These are phyloP conservation scores for Atrichornis clamosus DNA, from an alignment of 2,113 vertebrate genomes.

Conservation along the genomic window DNA sequence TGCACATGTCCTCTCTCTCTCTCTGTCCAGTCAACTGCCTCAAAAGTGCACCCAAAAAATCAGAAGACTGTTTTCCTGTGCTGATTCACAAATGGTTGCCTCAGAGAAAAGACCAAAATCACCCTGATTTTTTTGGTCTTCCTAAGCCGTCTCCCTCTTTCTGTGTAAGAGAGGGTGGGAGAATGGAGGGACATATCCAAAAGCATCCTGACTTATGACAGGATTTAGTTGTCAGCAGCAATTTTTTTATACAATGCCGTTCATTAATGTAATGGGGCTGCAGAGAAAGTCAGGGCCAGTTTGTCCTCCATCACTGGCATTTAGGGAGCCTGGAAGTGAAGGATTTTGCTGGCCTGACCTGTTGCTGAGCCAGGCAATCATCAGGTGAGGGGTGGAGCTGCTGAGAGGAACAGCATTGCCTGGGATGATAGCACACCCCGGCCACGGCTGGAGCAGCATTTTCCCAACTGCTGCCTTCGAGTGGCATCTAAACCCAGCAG, in stretches of 20 bases:
- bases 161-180: background rate
- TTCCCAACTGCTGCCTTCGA: background rate
- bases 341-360: background rate
- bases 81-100: background rate
- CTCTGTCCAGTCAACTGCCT: background rate
- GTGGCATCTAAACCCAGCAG: background rate
- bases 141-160: background rate
- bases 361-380: background rate
- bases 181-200: background rate
- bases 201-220: background rate
- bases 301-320: background rate
- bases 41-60: background rate
- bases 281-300: background rate
- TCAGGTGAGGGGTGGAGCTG: background rate
- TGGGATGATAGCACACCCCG: background rate
- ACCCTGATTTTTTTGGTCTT: background rate
- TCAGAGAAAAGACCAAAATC: background rate
- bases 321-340: background rate
- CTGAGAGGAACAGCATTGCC: too few relatives aligned
- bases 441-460: background rate
- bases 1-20: background rate
- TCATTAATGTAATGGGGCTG: background rate
- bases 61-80: background rate
- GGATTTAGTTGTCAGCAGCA: background rate
- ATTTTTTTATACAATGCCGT: background rate